Conservation (phyloP, 64 coral and sea anemone species). For the Pachyseris speciosa region DNA sequence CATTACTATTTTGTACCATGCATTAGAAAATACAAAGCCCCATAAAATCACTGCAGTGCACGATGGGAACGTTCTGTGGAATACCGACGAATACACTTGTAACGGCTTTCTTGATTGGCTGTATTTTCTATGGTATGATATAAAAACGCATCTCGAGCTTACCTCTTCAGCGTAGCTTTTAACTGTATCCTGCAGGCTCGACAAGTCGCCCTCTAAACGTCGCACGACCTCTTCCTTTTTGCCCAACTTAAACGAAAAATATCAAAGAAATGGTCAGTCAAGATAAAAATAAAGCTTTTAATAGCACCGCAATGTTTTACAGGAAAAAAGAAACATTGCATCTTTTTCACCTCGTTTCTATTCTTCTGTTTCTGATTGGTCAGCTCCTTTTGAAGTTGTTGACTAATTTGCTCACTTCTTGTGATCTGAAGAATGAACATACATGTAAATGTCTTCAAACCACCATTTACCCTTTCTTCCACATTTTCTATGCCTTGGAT, state of each 20-base stretch:
- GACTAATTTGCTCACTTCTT: slow-evolving; percentile 85
- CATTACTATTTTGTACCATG: too few species aligned
- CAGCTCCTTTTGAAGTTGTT: slow-evolving; percentile 89
- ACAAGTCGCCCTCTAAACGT: slow-evolving; percentile 58
- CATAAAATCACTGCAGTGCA: too few species aligned
- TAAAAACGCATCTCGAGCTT: too few species aligned
- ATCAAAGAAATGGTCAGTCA: background rate
- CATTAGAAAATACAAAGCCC: too few species aligned
- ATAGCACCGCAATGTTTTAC: background rate
- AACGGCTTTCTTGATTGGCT: too few species aligned
- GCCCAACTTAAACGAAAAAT: slow-evolving; percentile 40
- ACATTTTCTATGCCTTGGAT: too few species aligned
- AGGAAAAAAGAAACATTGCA: background rate
- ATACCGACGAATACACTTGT: too few species aligned
- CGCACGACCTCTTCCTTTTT: slow-evolving; percentile 73
- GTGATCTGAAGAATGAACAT: slow-evolving; percentile 41
- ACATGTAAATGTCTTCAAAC: background rate
- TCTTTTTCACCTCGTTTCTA: slow-evolving; percentile 68
- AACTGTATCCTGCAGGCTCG: slow-evolving; percentile 53
- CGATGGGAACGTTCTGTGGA: too few species aligned
- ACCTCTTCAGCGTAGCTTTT: slow-evolving; percentile 77
- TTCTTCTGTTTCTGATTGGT: slow-evolving; percentile 75
- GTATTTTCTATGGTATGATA: too few species aligned
- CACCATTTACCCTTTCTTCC: too few species aligned
- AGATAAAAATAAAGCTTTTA: too few species aligned